Conservation (phyloP, 2,888 invertebrate species). For the Lochmaea crataegi region DNA sequence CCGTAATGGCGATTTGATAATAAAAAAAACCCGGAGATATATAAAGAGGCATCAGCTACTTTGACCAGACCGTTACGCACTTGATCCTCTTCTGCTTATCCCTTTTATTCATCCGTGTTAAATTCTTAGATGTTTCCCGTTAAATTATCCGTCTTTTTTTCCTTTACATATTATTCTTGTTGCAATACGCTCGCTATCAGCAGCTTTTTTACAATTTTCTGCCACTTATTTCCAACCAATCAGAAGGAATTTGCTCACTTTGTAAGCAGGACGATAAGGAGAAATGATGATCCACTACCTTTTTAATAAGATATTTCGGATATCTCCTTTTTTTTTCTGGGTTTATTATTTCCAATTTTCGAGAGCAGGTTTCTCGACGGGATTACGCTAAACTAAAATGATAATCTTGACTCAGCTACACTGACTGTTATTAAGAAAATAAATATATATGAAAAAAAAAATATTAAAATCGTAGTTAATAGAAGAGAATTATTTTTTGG, state of each 20-base stretch:
- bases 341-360: constrained; percentile 18
- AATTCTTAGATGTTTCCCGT: constrained; percentile 49
- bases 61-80: constrained; percentile 52
- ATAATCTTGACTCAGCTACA: neutral
- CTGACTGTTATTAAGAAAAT: neutral
- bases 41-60: constrained; percentile 50
- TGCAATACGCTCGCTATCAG: constrained; percentile 41
- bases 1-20: neutral
- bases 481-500: too few species aligned
- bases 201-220: constrained; percentile 36
- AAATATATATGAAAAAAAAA: neutral
- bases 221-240: constrained; percentile 44
- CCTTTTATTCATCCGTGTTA: constrained; percentile 59
- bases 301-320: constrained; percentile 28
- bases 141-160: constrained; percentile 48
- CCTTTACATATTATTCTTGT: constrained; percentile 47
- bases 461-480: too few species aligned
- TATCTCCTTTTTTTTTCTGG: neutral
- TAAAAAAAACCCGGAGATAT: neutral
- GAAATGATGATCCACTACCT: constrained; percentile 29
- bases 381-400: neutral
- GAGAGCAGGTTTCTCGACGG: neutral
- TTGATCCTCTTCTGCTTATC: constrained; percentile 58
- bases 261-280: constrained; percentile 6
- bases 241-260: constrained; percentile 32